phyloP scores from a whole-genome alignment of 2,888 invertebrate genomes.

The Sminthurides aquaticus region DNA sequence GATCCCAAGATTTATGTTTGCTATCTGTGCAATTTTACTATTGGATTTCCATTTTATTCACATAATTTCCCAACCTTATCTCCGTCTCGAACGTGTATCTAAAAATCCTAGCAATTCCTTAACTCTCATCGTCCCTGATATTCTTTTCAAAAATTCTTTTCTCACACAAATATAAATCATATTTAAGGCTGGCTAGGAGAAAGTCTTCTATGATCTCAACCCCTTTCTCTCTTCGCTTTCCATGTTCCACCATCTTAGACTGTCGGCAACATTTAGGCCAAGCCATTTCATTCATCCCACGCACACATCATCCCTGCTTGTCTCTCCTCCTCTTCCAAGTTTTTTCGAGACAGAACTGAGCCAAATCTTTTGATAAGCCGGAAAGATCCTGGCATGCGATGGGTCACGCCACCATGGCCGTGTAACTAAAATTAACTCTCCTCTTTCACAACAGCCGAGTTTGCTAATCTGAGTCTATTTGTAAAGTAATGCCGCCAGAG shows the following conservation, averaged over 20 bases:
- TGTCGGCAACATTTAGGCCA: not conserved
- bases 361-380: too few species aligned
- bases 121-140: not conserved
- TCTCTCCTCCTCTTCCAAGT: too few species aligned
- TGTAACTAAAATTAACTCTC: too few species aligned
- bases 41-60: constrained; percentile 7
- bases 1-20: constrained; percentile 6
- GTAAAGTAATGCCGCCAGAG: too few species aligned
- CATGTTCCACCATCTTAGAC: not conserved
- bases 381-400: too few species aligned
- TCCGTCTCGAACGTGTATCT: not conserved
- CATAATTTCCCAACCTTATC: constrained; percentile 5
- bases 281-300: not conserved
- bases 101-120: not conserved
- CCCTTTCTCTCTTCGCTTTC: not conserved
- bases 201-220: not conserved
- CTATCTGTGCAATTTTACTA: constrained; percentile 1
- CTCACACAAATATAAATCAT: not conserved
- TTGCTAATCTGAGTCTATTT: too few species aligned
- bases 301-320: not conserved
- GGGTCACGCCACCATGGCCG: too few species aligned
- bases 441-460: too few species aligned
- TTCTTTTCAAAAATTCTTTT: not conserved
- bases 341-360: too few species aligned
- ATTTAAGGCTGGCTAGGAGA: not conserved